Conservation (phyloP, 92 coral and sea anemone species). For the Palythoa caribaeorum region DNA sequence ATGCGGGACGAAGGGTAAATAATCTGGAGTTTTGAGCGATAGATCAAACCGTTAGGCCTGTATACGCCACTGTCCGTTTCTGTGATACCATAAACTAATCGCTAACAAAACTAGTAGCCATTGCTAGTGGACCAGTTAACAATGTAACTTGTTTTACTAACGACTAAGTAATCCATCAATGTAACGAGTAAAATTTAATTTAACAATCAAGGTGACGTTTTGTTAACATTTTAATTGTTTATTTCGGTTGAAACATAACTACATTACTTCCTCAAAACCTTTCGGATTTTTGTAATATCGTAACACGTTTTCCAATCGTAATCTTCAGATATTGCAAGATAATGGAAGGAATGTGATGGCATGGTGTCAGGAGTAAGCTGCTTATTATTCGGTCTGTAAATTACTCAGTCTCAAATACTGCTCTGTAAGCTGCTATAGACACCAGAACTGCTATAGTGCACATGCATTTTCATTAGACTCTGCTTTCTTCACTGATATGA, state of each 20-base stretch:
- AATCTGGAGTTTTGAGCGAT: no score
- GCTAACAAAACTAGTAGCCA: background rate
- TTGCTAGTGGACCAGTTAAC: background rate
- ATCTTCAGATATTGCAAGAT: constrained; percentile 40
- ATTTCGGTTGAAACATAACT: constrained; percentile 6
- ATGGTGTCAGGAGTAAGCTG: constrained; percentile 54
- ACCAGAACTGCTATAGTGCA: constrained; percentile 3
- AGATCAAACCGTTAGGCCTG: no score
- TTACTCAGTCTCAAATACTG: background rate
- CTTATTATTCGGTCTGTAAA: constrained; percentile 13
- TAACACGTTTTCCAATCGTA: constrained; percentile 43
- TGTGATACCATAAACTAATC: background rate
- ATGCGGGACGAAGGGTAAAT: no score
- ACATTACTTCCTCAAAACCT: background rate
- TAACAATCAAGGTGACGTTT: background rate
- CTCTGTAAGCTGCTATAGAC: constrained; percentile 11
- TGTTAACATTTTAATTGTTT: background rate
- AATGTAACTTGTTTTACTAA: background rate
- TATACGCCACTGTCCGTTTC: background rate
- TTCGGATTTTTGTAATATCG: background rate
- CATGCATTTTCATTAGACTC: constrained; percentile 4
- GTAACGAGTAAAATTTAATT: background rate
- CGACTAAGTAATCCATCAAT: background rate
- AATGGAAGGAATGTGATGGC: constrained; percentile 43
- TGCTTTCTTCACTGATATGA: background rate